Conservation (phyloP, 2,888 invertebrate genomes). For the Lasioglossum villosulum region DNA sequence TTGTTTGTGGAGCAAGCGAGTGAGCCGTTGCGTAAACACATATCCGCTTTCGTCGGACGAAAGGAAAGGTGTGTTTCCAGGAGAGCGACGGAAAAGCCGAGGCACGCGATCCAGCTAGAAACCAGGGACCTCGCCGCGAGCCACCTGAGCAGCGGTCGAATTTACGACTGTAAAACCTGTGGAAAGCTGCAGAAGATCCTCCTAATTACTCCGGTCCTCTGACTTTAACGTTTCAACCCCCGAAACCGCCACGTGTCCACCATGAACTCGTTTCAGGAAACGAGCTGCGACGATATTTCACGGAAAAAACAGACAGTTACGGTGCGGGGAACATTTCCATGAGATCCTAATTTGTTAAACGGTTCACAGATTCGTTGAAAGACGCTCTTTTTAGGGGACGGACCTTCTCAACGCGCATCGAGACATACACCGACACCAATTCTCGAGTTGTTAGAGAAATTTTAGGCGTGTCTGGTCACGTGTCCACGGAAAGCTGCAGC, state of each 20-base stretch:
- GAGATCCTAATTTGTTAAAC: constrained; percentile 45
- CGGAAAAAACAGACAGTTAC: background rate
- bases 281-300: background rate
- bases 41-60: constrained; percentile 33
- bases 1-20: constrained; percentile 16
- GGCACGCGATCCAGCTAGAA: constrained; percentile 11
- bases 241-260: background rate
- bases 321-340: constrained; percentile 1
- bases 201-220: background rate
- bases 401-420: constrained; percentile 7
- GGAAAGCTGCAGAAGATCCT: background rate
- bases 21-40: constrained; percentile 9
- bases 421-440: constrained; percentile 50
- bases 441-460: constrained; percentile 56
- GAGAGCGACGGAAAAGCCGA: constrained; percentile 26
- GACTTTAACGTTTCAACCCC: background rate
- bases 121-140: background rate
- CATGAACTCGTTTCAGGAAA: background rate
- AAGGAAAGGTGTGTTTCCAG: constrained; percentile 52
- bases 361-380: constrained; percentile 20
- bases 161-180: background rate
- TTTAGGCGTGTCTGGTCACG: constrained; percentile 64
- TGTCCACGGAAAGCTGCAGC: constrained; percentile 67
- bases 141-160: background rate
- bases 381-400: constrained; percentile 4